Base-by-base conservation (phyloP, 2,113 vertebrate species). In the Mormyrus lacerda region DNA sequence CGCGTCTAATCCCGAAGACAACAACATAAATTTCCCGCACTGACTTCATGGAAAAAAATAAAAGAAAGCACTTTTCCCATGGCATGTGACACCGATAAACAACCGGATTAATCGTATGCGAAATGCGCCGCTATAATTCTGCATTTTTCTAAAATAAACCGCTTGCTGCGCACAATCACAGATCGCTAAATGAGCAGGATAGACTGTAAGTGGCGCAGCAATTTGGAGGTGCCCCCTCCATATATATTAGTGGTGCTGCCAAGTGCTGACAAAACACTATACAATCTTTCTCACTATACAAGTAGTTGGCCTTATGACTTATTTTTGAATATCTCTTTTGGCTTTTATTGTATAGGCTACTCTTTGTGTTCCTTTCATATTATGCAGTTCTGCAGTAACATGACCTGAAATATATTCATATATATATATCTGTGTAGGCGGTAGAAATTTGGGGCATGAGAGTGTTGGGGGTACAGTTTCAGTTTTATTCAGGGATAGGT, bases 1-100 rank as follows among this genome's bases (percentile, higher is more conserved):
- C 65, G 55, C 42, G 87, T 88, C 44, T 88, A 31, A 88, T 17
- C 87, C 42, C 58, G 42, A 44, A 39, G 76, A 89, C 50, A 55
- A 83, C 50, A 84, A 85, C 85, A 55, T 53, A 15, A 21, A 31
- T 35, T 45, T 13, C 5, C 11, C 31, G 31, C n/a, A n/a, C 27
- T 53, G 44, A 35, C 15, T 87, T 53, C 83, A 39, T 42, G 73
- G 31, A 6, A 39, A 17, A 73, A 17, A 19, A 42, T 39, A 2
- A 79, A 79, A 79, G 35, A 42, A 42, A 79, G 31, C 73, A 79
- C 73, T 42, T 79, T 42, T 39, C 35, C 35, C 35, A 17, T 42
- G 35, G 15, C 35, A 79, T 42, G 73, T 42, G 31, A 35, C 35
- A 42, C 73, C 31, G 73, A 79, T 79, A 79, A 79, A 15, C 73